phyloP scores from a whole-genome alignment of 2,888 invertebrate genomes.

The Cerastoderma edule region DNA sequence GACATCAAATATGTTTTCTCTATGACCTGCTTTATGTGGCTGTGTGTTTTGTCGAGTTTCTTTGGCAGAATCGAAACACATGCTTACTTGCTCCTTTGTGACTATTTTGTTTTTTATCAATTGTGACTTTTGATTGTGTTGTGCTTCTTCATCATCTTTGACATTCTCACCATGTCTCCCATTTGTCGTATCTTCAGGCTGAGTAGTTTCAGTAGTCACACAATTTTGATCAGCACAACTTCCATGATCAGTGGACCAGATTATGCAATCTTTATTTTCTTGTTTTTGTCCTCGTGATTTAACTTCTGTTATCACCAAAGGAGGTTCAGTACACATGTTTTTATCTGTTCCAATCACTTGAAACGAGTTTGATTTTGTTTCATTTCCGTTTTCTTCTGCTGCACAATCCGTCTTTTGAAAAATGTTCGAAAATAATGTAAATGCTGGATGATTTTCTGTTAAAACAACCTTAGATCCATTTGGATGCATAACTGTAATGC shows the following conservation, averaged over 20 bases:
- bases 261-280: no score
- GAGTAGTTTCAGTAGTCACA: background rate
- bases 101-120: background rate
- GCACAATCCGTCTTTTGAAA: slow-evolving; percentile 7
- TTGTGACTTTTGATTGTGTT: background rate
- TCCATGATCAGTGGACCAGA: background rate
- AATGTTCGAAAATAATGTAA: slow-evolving; percentile 17
- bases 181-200: background rate
- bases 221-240: background rate
- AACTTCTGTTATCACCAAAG: no score
- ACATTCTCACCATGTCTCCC: background rate
- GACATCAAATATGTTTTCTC: slow-evolving; percentile 14
- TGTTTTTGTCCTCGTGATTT: no score
- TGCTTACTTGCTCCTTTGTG: background rate
- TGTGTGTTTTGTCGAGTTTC: slow-evolving; percentile 1
- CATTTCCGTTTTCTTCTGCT: background rate
- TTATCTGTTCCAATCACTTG: background rate
- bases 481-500: slow-evolving; percentile 11
- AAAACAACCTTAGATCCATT: slow-evolving; percentile 26
- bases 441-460: slow-evolving; percentile 26
- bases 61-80: background rate
- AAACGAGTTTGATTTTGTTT: background rate
- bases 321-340: no score
- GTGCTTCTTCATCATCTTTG: background rate
- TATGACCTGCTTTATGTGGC: background rate